Percentiles rank a stretch among this genome's conserved stretches.
Conservation (phyloP, 2,888 invertebrate species). For the Caenorhabditis becei region DNA sequence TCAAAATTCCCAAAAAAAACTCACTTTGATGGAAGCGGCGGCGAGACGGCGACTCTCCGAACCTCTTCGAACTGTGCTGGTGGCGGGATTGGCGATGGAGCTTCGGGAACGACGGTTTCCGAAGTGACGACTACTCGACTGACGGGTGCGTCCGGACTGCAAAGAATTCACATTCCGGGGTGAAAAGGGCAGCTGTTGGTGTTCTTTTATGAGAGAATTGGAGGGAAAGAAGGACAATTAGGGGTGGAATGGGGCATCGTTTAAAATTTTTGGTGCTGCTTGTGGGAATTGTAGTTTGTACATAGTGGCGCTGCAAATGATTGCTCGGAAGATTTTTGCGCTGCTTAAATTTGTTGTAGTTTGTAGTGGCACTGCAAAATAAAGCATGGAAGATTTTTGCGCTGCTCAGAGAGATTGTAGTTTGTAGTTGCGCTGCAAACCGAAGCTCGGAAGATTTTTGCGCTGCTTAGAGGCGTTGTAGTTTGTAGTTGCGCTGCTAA, state of each 20-base stretch:
- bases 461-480: neutral
- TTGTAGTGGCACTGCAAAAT: too few relatives aligned
- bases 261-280: too few relatives aligned
- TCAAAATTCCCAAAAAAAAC: too few relatives aligned
- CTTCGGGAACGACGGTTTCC: slow-evolving; percentile 65
- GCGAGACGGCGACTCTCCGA: slow-evolving; percentile 64
- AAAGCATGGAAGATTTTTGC: neutral
- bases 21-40: slow-evolving; percentile 67
- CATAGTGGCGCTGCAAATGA: too few relatives aligned
- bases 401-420: neutral
- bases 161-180: slow-evolving; percentile 30
- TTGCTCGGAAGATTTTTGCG: neutral
- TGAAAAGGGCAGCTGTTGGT: slow-evolving; percentile 4
- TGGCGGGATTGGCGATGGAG: slow-evolving; percentile 70
- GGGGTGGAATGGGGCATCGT: neutral
- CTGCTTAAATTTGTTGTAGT: too few relatives aligned
- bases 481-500: neutral
- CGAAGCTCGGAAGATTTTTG: neutral
- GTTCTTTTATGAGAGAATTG: slow-evolving; percentile 20
- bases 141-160: slow-evolving; percentile 73
- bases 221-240: slow-evolving; percentile 4
- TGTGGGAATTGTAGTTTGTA: neutral
- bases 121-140: slow-evolving; percentile 69
- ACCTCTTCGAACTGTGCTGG: slow-evolving; percentile 70
- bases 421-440: too few relatives aligned